Percentiles rank a stretch among this genome's conserved stretches.
Evolutionary conservation across 2,113 vertebrate species (phyloP).

Genomic region (Seriola dumerili): DNA sequence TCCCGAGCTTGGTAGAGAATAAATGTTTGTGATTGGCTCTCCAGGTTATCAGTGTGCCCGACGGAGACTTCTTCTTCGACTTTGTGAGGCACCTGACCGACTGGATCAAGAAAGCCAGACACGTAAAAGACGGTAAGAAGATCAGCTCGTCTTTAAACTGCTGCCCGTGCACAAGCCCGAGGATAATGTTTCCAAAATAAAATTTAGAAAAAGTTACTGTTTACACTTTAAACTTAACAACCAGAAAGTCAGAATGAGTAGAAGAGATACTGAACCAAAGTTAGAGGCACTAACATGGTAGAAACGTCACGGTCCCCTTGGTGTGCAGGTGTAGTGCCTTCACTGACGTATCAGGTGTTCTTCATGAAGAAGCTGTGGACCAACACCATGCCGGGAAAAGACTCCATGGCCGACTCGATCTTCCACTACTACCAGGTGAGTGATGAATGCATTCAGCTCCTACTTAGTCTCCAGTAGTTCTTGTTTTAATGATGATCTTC

Average conservation of each 20-base stretch:
- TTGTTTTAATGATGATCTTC: too few relatives aligned
- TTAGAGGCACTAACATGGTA: background rate
- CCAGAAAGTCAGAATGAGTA: background rate
- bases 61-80: constrained; percentile 99
- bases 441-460: too few relatives aligned
- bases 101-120: constrained; percentile 98
- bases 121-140: constrained; percentile 91
- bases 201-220: too few relatives aligned
- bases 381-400: constrained; percentile 93
- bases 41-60: constrained; percentile 97
- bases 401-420: constrained; percentile 96
- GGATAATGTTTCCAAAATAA: background rate
- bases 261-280: background rate
- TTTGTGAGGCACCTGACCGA: constrained; percentile 98
- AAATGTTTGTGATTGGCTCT: background rate
- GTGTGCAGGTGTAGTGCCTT: constrained; percentile 90
- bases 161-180: too few relatives aligned
- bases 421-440: constrained; percentile 98
- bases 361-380: constrained; percentile 99
- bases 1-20: background rate
- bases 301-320: background rate
- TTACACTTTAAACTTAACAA: too few relatives aligned
- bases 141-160: accelerated
- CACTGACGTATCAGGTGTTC: constrained; percentile 98
- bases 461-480: too few relatives aligned